These are phyloP conservation scores for Drosophila subobscura DNA, from an alignment of 1,140 invertebrate genomes.

Conservation along the genomic window DNA sequence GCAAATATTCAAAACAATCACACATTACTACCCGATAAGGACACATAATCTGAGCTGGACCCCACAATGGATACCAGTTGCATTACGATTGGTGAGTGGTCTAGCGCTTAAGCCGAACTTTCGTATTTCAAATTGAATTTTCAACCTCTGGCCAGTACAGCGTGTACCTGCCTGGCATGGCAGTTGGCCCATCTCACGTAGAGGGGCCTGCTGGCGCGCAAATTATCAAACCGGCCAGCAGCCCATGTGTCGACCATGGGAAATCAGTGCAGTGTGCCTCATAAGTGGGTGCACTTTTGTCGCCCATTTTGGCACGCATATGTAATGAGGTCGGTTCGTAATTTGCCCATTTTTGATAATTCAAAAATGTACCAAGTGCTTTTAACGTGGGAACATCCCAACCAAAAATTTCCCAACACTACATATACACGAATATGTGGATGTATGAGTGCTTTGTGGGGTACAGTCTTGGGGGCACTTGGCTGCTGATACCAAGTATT, in stretches of 20 bases:
- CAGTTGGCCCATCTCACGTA: conserved; percentile 60
- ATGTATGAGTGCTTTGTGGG: conserved; percentile 43
- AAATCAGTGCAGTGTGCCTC: background rate
- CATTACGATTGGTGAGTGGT: conserved; percentile 53
- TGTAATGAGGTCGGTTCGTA: background rate
- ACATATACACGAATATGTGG: conserved; percentile 1
- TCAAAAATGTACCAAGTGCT: conserved; percentile 35
- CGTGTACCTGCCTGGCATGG: conserved; percentile 38
- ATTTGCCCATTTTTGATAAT: conserved; percentile 14
- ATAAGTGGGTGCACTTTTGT: background rate
- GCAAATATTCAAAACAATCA: conserved; percentile 1
- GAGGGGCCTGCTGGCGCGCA: conserved; percentile 66
- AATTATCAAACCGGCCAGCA: conserved; percentile 27
- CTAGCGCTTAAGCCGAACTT: conserved; percentile 3
- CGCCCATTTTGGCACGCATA: background rate
- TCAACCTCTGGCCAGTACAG: conserved; percentile 58
- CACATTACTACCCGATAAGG: background rate
- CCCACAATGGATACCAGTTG: conserved; percentile 45
- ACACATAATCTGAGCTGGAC: background rate
- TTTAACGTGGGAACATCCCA: conserved; percentile 59
- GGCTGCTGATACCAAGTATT: too few relatives aligned
- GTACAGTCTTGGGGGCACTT: conserved; percentile 49
- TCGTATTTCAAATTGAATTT: conserved; percentile 78
- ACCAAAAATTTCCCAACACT: conserved; percentile 31
- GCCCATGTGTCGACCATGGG: background rate